These are phyloP conservation scores for Cheiracanthium punctorium DNA, from an alignment of 2,888 invertebrate species.

Conservation along the genomic window DNA sequence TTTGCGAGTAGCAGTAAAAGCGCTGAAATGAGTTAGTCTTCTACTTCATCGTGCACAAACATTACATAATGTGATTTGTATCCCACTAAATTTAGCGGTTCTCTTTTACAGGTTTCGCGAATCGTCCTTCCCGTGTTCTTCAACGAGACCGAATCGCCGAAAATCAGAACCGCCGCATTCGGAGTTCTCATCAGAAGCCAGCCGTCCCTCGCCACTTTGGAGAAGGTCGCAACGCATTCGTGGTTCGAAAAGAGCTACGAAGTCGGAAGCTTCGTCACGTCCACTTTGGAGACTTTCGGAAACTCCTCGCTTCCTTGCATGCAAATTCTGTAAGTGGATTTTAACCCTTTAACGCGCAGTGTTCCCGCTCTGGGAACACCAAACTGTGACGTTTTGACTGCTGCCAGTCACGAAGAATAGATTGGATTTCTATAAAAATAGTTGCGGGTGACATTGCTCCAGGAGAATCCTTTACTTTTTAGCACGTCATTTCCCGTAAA, in stretches of 20 bases:
- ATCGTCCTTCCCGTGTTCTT: slow-evolving; percentile 74
- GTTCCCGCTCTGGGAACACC: too few species aligned
- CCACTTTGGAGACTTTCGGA: slow-evolving; percentile 73
- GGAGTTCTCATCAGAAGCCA: slow-evolving; percentile 73
- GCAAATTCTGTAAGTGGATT: slow-evolving; percentile 19
- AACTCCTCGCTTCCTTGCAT: slow-evolving; percentile 71
- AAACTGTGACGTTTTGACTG: too few species aligned
- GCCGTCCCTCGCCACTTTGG: slow-evolving; percentile 74
- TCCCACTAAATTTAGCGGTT: neutral
- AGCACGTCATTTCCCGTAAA: too few species aligned
- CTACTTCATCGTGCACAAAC: too few species aligned
- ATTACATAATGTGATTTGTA: neutral
- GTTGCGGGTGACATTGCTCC: too few species aligned
- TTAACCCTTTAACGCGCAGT: too few species aligned
- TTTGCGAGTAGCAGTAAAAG: too few species aligned
- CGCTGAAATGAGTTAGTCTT: too few species aligned
- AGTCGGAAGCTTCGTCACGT: slow-evolving; percentile 74
- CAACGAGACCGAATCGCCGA: slow-evolving; percentile 74
- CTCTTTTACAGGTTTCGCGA: slow-evolving; percentile 58
- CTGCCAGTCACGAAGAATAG: too few species aligned
- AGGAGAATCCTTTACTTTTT: too few species aligned
- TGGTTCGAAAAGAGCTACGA: slow-evolving; percentile 74
- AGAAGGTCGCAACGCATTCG: slow-evolving; percentile 75
- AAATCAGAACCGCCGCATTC: slow-evolving; percentile 75
- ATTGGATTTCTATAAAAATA: too few species aligned